A percentile compares a stretch with the other conserved stretches of the same genome.
These are phyloP conservation scores for Atta cephalotes DNA, from an alignment of 1,140 invertebrate genomes.

Conservation along the genomic window DNA sequence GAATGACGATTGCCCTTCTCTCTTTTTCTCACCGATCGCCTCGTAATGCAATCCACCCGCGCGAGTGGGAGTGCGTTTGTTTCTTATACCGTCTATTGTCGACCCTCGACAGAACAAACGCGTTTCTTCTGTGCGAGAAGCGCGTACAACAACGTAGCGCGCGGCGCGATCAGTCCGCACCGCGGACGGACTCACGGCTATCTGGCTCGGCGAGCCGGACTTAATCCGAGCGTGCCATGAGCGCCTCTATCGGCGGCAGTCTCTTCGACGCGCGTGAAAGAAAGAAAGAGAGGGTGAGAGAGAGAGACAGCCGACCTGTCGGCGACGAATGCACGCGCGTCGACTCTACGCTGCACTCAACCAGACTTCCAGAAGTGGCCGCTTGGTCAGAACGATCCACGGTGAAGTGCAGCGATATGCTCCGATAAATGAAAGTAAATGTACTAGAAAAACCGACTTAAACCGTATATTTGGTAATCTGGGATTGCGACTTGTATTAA, in stretches of 20 bases:
- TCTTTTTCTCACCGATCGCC: conserved; percentile 11
- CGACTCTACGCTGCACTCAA: conserved; percentile 74
- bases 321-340: conserved; percentile 70
- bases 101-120: background rate
- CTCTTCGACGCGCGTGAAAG: background rate
- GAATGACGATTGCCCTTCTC: background rate
- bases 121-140: background rate
- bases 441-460: background rate
- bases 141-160: conserved; percentile 7
- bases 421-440: background rate
- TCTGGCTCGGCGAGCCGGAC: conserved; percentile 77
- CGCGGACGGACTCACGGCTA: conserved; percentile 80
- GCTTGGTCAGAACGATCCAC: background rate
- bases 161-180: conserved; percentile 75
- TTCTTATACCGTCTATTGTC: background rate
- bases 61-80: background rate
- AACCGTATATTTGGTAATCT: too few species aligned
- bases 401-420: background rate
- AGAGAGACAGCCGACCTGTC: conserved; percentile 11
- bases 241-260: conserved; percentile 77
- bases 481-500: too few species aligned
- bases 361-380: conserved; percentile 75
- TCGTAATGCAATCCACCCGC: background rate
- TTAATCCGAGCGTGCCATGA: conserved; percentile 70
- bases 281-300: background rate